Conservation (phyloP, 2,113 vertebrate species). For the Varanus komodoensis region DNA sequence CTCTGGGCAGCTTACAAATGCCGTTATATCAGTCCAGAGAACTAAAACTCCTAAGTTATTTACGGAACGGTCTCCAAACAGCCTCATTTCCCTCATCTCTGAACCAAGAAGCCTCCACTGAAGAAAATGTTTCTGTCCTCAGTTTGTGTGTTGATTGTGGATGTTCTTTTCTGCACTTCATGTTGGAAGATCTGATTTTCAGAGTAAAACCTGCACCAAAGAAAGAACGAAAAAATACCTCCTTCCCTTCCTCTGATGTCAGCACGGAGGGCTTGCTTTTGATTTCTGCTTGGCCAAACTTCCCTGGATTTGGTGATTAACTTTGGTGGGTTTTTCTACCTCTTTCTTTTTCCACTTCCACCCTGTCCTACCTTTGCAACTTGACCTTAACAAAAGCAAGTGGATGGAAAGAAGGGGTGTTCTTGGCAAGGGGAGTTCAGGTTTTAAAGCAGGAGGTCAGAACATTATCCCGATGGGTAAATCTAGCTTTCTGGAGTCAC, state of each 20-base stretch:
- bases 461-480: too few relatives aligned
- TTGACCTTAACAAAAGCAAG: conserved; percentile 56
- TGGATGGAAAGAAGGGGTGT: conserved; percentile 53
- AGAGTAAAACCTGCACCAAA: conserved; percentile 15
- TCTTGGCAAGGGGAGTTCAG: conserved; percentile 62
- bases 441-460: conserved; percentile 8
- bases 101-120: conserved; percentile 33
- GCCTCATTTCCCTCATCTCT: conserved; percentile 39
- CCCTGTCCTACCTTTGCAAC: conserved; percentile 41
- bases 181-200: conserved; percentile 52
- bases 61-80: conserved; percentile 42
- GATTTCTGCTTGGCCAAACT: background rate
- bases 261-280: background rate
- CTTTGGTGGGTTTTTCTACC: too few relatives aligned
- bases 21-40: conserved; percentile 33
- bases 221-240: background rate
- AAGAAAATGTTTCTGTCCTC: conserved; percentile 46
- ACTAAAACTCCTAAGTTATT: conserved; percentile 59
- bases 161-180: background rate
- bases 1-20: background rate
- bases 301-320: background rate
- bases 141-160: conserved; percentile 36
- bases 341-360: conserved; percentile 27
- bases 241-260: background rate
- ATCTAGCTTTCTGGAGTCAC: too few relatives aligned